These are phyloP conservation scores for Pseudeuparius sepicola DNA, from an alignment of 2,888 invertebrate genomes.

Conservation along the genomic window DNA sequence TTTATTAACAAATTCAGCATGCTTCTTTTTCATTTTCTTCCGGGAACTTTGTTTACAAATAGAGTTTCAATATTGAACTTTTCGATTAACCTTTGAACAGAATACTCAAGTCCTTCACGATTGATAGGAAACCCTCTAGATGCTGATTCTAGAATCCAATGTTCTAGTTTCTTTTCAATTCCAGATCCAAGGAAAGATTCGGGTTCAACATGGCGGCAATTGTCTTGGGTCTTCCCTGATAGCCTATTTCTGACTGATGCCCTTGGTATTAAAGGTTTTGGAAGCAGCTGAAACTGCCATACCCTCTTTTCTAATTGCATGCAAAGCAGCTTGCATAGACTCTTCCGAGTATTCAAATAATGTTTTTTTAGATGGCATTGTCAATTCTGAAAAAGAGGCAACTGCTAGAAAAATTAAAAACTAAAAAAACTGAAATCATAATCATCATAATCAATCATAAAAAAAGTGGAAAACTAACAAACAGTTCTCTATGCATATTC, in stretches of 20 bases:
- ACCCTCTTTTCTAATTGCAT: slow-evolving; percentile 8
- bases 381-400: no score
- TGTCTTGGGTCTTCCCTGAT: slow-evolving; percentile 7
- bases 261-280: no score
- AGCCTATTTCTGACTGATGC: slow-evolving; percentile 8
- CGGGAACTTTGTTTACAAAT: slow-evolving; percentile 6
- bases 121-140: slow-evolving; percentile 9
- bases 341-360: slow-evolving; percentile 8
- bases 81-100: slow-evolving; percentile 6
- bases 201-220: slow-evolving; percentile 6
- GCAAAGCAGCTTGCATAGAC: slow-evolving; percentile 8
- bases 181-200: slow-evolving; percentile 7
- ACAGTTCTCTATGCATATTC: no score
- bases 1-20: slow-evolving; percentile 8
- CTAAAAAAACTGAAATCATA: no score
- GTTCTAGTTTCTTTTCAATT: slow-evolving; percentile 4
- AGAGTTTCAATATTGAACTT: slow-evolving; percentile 6
- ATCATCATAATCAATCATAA: no score
- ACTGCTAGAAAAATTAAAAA: no score
- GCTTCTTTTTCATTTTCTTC: slow-evolving; percentile 7
- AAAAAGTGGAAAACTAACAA: no score
- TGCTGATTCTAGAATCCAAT: slow-evolving; percentile 4
- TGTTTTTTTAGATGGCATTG: no score
- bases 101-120: slow-evolving; percentile 3
- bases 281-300: no score